A percentile compares a stretch with the other conserved stretches of the same genome.
These are phyloP conservation scores for Spialia ferax DNA, from an alignment of 2,888 invertebrate species.

Conservation along the genomic window DNA sequence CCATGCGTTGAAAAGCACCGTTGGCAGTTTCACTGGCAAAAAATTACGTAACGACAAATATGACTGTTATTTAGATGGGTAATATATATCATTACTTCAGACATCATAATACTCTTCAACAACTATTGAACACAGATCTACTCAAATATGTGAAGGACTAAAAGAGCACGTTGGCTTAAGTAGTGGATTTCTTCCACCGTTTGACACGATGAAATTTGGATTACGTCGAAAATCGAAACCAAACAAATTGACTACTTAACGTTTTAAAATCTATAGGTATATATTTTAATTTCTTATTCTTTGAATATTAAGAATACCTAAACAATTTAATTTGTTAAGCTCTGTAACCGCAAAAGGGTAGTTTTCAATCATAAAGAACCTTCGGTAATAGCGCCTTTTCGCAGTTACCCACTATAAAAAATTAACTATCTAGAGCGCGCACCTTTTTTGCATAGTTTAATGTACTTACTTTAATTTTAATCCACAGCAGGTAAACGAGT, in stretches of 20 bases:
- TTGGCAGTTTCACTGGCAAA: neutral
- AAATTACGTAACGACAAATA: neutral
- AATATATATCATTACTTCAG: no score
- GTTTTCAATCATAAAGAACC: neutral
- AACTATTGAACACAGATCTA: no score
- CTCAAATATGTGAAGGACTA: no score
- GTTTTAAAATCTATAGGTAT: no score
- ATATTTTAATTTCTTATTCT: neutral
- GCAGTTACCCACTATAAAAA: slow-evolving; percentile 4
- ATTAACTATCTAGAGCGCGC: slow-evolving; percentile 40
- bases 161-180: no score
- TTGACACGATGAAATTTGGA: no score
- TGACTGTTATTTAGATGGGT: no score
- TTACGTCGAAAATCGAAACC: no score
- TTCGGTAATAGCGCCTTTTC: slow-evolving; percentile 2
- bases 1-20: neutral
- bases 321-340: neutral
- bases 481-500: slow-evolving; percentile 51
- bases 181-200: no score
- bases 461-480: slow-evolving; percentile 60
- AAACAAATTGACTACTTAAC: no score
- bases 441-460: slow-evolving; percentile 53
- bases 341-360: neutral
- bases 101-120: no score
- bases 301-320: neutral